Evolutionary conservation across 1,140 invertebrate species (phyloP), one percentile per base, ranked within the genome.

Genomic region (Cotesia chilonis): DNA sequence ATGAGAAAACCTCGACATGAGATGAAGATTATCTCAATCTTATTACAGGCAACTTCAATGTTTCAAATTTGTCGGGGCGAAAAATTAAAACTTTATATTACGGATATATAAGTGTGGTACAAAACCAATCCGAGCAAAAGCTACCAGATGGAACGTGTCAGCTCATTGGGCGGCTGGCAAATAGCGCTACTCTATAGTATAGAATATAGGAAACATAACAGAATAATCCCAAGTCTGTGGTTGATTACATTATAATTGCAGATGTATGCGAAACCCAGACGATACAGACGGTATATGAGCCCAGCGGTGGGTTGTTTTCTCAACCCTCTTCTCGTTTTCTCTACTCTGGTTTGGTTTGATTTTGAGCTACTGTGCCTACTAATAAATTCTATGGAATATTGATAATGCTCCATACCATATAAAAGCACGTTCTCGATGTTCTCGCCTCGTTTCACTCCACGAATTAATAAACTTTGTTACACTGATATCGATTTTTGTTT

Each of bases 201-300:
- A 28, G 1, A 1, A 28, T 28, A 28, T 28, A 28, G 28, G 28
- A 28, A 28, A 28, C 28, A 28, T 28, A 71, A 55, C 66, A 70
- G 70, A 72, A 72, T 75, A 75, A 75, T 75, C 71, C 63, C 54
- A 75, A 75, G 68, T 70, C 61, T 57, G 28, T 28, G 59, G 63
- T 55, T 75, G 74, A 75, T 75, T 75, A 75, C 74, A 75, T 75
- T 75, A 75, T 75, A 75, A 75, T 75, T 75, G 74, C 74, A 75
- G 74, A 75, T 75, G 74, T 71, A 72, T 70, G 70, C 71, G 66
- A 64, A 65, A 47, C 14, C 28, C 37, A 41, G 61, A 35, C 35
- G 37, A 61, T 61, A 54, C 55, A 55, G 54, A 51, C 37, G 37
- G 17, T 71, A 65, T 38, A 28, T 51, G 36, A 28, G 20, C 66